Conservation (phyloP, 35 echinoderm and acorn worm species). For the Acanthaster planci region DNA sequence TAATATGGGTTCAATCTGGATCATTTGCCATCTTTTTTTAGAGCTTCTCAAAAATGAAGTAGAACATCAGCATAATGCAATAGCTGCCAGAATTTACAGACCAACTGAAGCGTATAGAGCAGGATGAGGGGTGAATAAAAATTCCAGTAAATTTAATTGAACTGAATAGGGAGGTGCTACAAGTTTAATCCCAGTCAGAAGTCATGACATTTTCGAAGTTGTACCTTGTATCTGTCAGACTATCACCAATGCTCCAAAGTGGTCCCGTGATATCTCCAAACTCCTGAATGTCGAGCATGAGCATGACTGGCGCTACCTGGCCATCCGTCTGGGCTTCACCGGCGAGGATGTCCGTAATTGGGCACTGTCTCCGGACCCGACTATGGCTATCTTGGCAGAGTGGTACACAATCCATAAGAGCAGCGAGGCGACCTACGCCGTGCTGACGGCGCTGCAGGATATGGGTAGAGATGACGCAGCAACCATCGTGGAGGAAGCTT, state of each 20-base stretch:
- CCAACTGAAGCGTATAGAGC: too few relatives aligned
- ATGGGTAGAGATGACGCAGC: conserved; percentile 91
- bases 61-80: too few relatives aligned
- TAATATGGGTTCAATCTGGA: too few relatives aligned
- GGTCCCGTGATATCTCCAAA: conserved; percentile 92
- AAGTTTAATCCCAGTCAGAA: too few relatives aligned
- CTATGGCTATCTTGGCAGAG: conserved; percentile 89
- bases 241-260: conserved; percentile 89
- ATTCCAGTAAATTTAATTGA: too few relatives aligned
- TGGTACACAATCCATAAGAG: conserved; percentile 99
- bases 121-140: too few relatives aligned
- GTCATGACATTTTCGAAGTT: too few relatives aligned
- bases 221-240: conserved; percentile 82
- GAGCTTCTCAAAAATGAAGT: too few relatives aligned
- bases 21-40: too few relatives aligned
- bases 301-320: conserved; percentile 90
- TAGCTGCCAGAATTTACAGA: too few relatives aligned
- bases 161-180: too few relatives aligned
- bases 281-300: conserved; percentile 85
- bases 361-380: conserved; percentile 92
- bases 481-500: conserved; percentile 70
- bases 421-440: conserved; percentile 93
- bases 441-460: conserved; percentile 85
- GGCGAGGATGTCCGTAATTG: conserved; percentile 95
- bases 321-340: conserved; percentile 79